Evolutionary conservation across 2,113 vertebrate genomes (phyloP), one percentile per base, ranked within the genome.

Genomic region (Limanda limanda): DNA sequence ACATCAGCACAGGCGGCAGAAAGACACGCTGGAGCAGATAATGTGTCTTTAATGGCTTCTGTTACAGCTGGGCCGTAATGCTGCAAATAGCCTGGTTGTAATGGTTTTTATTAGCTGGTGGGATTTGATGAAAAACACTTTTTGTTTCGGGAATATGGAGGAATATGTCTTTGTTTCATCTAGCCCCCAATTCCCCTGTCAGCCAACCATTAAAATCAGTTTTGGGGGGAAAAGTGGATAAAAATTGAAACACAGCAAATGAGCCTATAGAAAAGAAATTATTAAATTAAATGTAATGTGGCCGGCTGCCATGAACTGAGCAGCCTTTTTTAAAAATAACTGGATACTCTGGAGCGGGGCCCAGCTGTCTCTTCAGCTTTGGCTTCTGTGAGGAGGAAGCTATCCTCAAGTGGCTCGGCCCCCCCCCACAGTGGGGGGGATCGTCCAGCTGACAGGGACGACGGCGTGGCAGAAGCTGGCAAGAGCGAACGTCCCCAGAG

Each of bases 1-100:
- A 71, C 84, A 78, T 72, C 71, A 17, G 82, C 90, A 79, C 74
- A 47, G 72, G 83, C 89, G 60, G 76, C 54, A 27, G 78, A 83
- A 57, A 81, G 83, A 81, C 71, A 91, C 88, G 80, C 68, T 87
- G 82, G 81, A 91, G 71, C 85, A 83, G 81, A 89, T 89, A 90
- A 90, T 90, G 86, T 65, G 78, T 42, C 77, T 86, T 86, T 90
- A 89, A 91, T 89, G 81, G 85, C 42, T 85, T 74, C 81, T 84
- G 68, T 83, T 90, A 88, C 78, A 81, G 81, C 76, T 62, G 25
- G 48, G 70, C 47, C 7, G 6, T 51, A 15, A 51, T 51, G 47
- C 68, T 45, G 62, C 86, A 76, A 73, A 71, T 70, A 75, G 70
- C 37, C 66, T 48, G 66, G 40, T 68, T 71, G 67, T 70, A 45